These are phyloP conservation scores for Eurosta solidaginis DNA, from an alignment of 1,140 invertebrate species.

Conservation along the genomic window DNA sequence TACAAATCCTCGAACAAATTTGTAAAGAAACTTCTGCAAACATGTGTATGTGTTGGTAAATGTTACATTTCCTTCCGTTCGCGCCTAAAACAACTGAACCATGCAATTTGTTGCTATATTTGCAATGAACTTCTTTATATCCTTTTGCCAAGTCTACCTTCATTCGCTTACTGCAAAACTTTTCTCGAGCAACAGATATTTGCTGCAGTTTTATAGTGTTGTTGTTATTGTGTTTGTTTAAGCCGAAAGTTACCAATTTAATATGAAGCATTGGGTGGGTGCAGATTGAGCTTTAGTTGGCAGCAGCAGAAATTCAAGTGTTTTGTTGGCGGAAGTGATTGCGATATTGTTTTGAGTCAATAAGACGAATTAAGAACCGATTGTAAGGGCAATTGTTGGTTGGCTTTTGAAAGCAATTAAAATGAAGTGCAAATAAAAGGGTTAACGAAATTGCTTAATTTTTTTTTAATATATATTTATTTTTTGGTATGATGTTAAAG, in stretches of 20 bases:
- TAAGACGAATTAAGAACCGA: conserved; percentile 22
- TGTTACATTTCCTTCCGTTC: background rate
- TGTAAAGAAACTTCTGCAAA: background rate
- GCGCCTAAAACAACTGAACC: conserved; percentile 17
- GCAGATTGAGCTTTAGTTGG: background rate
- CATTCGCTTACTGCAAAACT: background rate
- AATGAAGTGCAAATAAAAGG: background rate
- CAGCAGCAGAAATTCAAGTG: no score
- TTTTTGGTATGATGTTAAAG: no score
- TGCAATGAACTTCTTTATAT: background rate
- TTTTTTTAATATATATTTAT: no score
- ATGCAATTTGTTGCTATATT: conserved; percentile 17
- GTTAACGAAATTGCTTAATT: background rate
- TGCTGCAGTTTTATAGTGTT: background rate
- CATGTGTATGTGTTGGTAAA: background rate
- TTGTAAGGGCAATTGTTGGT: conserved; percentile 20
- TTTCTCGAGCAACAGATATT: conserved; percentile 9
- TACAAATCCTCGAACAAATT: no score
- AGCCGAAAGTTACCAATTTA: background rate
- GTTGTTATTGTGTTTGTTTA: background rate
- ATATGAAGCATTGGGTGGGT: background rate
- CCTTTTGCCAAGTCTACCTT: conserved; percentile 12
- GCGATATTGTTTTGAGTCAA: conserved; percentile 32
- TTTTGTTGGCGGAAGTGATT: conserved; percentile 33
- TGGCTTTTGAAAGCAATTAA: conserved; percentile 20